Base-by-base conservation (phyloP, 2,797 vertebrate species). In the Jordanella pulchra region DNA sequence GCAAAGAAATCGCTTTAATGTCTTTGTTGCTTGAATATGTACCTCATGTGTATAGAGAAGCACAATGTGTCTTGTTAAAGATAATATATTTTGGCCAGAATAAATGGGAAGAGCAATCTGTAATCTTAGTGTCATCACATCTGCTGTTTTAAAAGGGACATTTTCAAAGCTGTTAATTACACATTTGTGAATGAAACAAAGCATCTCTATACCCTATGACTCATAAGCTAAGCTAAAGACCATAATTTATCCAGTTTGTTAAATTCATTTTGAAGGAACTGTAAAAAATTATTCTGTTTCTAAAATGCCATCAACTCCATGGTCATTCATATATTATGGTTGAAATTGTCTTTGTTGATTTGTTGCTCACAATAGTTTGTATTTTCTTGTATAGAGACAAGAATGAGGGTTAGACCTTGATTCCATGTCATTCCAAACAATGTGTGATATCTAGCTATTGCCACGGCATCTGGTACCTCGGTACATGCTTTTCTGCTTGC, bases 1-100 rank as follows among this genome's bases (percentile, higher is more conserved):
- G 73, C 69, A 77, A 76, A 72, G 55, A 86, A 85, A 78, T 32
- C 67, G 79, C 64, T 82, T 83, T 53, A 48, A 64, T 14, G 1
- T 2, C 72, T 85, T 79, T 76, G 78, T 84, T 80, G 70, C 83
- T 80, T 79, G 63, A 77, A 70, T 35, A 61, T 68, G 55, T 47
- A 75, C 75, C 73, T 79, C 32, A 28, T 61, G 75, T 86, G 82
- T 68, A 63, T 69, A 68, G 80, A 75, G 55, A 70, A 44, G 39
- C 39, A 71, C 42, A 55, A 2, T 69, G 69, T 70, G 71, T 73
- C 45, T 66, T 50, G 69, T 77, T 72, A 71, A 56, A 80, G 35
- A 60, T 11, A 60, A 67, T 78, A 74, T 74, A 58, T 56, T 72
- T 61, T 78, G 63, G 65, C 61, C 45, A 68, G 23, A 7, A 53